Evolutionary conservation across 2,888 invertebrate species (phyloP).

Genomic region (Shargacucullia verbasci): DNA sequence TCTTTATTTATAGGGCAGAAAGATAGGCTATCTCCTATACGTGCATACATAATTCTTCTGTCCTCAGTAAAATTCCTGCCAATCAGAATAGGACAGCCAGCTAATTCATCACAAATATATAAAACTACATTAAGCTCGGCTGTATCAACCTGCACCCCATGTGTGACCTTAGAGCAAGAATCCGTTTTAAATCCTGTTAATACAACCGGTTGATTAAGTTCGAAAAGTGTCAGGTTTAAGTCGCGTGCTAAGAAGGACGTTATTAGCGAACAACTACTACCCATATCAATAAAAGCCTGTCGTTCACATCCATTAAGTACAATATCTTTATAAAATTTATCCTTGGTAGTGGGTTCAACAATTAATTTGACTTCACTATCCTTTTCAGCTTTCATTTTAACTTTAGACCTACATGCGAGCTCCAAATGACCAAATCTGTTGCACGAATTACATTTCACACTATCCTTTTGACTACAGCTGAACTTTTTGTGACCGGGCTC

Average conservation of each 20-base stretch:
- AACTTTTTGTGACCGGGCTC: no score
- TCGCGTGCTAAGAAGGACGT: background rate
- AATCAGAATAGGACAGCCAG: no score
- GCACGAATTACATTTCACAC: slow-evolving; percentile 47
- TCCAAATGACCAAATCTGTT: slow-evolving; percentile 45
- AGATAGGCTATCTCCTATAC: no score
- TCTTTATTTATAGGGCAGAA: slow-evolving; percentile 1
- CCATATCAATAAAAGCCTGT: no score
- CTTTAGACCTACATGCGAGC: slow-evolving; percentile 34
- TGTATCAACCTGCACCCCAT: slow-evolving; percentile 1
- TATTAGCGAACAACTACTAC: no score
- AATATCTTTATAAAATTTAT: slow-evolving; percentile 43
- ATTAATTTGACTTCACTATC: no score
- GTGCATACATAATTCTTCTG: no score
- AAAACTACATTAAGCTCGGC: no score
- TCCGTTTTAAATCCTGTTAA: slow-evolving; percentile 5
- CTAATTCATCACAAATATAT: no score
- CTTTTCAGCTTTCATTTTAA: slow-evolving; percentile 40
- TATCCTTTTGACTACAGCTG: no score
- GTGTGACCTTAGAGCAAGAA: no score
- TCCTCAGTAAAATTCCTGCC: no score
- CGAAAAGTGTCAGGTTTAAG: background rate
- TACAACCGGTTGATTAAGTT: background rate
- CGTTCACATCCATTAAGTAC: slow-evolving; percentile 13
- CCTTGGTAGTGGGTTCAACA: slow-evolving; percentile 20